These are phyloP conservation scores for Solenodon paradoxus DNA, from an alignment of 2,113 vertebrate genomes.

Conservation along the genomic window DNA sequence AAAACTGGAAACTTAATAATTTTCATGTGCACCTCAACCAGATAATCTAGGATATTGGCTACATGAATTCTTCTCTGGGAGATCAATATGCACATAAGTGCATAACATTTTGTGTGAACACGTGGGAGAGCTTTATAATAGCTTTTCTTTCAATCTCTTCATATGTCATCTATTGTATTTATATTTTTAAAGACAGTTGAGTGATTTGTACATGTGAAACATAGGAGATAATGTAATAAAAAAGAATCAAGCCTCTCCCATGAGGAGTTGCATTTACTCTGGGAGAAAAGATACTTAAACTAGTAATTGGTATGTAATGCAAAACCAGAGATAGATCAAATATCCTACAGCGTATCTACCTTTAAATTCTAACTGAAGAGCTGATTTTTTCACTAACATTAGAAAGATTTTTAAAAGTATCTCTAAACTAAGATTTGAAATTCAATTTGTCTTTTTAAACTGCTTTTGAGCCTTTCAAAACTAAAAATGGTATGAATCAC, in stretches of 20 bases:
- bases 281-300: slow-evolving; percentile 5
- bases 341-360: neutral
- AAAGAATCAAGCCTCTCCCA: neutral
- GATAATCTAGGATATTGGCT: neutral
- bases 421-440: slow-evolving; percentile 22
- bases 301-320: neutral
- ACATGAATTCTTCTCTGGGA: neutral
- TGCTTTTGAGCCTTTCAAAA: slow-evolving; percentile 51
- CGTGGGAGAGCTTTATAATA: neutral
- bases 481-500: slow-evolving; percentile 56
- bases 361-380: slow-evolving; percentile 23
- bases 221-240: neutral
- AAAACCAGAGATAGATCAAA: slow-evolving; percentile 6
- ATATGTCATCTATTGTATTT: neutral
- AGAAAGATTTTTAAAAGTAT: neutral
- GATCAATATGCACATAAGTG: neutral
- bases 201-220: neutral
- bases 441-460: slow-evolving; percentile 56
- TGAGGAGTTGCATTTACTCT: neutral
- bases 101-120: neutral
- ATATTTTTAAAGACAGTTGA: neutral
- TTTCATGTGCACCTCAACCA: neutral
- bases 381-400: neutral
- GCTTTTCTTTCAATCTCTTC: neutral
- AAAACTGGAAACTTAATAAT: neutral